Conservation (phyloP, 64 coral and sea anemone species). For the Stichodactyla mertensii region DNA sequence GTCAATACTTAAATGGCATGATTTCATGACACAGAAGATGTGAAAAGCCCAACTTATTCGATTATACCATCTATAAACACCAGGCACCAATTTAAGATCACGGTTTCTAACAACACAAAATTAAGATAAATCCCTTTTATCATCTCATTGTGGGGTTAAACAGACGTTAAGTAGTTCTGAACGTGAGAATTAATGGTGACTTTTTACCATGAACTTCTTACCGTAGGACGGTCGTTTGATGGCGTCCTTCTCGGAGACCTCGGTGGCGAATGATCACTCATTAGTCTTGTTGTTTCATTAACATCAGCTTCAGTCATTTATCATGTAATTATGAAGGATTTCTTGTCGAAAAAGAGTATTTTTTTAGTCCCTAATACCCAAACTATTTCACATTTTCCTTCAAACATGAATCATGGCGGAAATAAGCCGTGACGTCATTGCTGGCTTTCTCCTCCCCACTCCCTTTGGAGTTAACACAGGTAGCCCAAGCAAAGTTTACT, state of each 20-base stretch:
- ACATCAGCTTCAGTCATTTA: conserved; percentile 77
- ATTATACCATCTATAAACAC: not conserved
- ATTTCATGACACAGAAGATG: not conserved
- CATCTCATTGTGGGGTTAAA: not conserved
- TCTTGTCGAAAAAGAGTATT: not conserved
- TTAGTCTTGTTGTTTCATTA: conserved; percentile 82
- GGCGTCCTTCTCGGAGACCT: not conserved
- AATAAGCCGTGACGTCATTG: conserved; percentile 72
- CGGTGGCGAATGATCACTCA: conserved; percentile 59
- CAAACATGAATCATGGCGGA: conserved; percentile 44
- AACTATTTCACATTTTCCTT: not conserved
- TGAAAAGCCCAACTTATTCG: not conserved
- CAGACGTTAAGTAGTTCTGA: not conserved
- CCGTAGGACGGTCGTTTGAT: conserved; percentile 14
- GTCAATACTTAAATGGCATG: not conserved
- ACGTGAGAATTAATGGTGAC: not conserved
- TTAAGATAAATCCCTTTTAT: not conserved
- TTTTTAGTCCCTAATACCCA: not conserved
- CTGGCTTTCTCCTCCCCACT: not conserved
- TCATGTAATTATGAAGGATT: not conserved
- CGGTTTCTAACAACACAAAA: not conserved
- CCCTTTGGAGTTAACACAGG: not conserved
- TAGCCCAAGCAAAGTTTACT: not conserved
- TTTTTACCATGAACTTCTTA: conserved; percentile 15
- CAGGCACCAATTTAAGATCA: not conserved